phyloP scores from a whole-genome alignment of 2,797 vertebrate species.

The Malurus leucopterus region DNA sequence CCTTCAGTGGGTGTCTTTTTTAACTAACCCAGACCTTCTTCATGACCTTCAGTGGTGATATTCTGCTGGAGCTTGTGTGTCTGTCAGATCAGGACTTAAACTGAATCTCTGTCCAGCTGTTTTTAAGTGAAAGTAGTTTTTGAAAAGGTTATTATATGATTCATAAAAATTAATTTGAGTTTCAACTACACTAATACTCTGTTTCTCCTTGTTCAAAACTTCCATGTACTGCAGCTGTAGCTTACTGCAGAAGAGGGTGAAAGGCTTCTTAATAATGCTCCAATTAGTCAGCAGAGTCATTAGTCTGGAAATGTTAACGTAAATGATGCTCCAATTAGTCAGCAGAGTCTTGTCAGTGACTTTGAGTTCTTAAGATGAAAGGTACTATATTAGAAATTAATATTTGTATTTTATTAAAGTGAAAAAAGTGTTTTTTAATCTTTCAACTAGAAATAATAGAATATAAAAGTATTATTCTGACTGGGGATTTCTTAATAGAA shows the following conservation, averaged over 20 bases:
- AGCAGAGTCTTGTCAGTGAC: background rate
- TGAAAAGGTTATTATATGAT: background rate
- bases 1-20: background rate
- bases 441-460: background rate
- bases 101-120: background rate
- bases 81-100: background rate
- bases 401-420: background rate
- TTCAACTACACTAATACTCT: background rate
- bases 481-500: background rate
- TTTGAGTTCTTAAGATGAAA: background rate
- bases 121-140: background rate
- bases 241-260: background rate
- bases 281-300: background rate
- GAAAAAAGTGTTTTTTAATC: background rate
- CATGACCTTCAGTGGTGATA: background rate
- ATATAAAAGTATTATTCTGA: background rate
- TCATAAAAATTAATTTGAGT: background rate
- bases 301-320: background rate
- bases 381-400: background rate
- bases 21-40: background rate
- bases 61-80: background rate
- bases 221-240: background rate
- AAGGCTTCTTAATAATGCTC: background rate
- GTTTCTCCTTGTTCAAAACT: background rate
- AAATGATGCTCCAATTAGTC: too few relatives aligned